Conservation (phyloP, 2,797 vertebrate genomes). For the Gallinago stenura region DNA sequence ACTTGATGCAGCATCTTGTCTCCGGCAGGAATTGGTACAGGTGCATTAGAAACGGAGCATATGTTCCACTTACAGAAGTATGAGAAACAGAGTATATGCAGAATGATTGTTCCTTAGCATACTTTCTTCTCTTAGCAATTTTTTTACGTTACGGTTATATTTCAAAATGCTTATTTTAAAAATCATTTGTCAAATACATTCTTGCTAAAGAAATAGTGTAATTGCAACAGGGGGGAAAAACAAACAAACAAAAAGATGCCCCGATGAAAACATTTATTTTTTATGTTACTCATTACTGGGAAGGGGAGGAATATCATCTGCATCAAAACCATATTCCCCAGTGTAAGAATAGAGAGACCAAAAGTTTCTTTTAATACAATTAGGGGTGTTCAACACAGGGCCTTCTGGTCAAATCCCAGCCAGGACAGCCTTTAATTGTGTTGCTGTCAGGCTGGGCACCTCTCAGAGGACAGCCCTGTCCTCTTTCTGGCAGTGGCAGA, state of each 20-base stretch:
- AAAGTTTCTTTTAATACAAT: not conserved
- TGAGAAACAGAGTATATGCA: not conserved
- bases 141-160: not conserved
- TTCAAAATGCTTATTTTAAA: not conserved
- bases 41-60: not conserved
- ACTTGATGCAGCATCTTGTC: not conserved
- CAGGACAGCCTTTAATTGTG: not conserved
- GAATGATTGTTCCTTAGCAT: not conserved
- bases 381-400: not conserved
- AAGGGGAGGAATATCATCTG: not conserved
- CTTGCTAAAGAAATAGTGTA: not conserved
- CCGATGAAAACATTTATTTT: not conserved
- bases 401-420: fast-evolving
- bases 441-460: not conserved
- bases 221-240: fast-evolving
- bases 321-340: not conserved
- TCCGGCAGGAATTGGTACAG: not conserved
- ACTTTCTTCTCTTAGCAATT: not conserved
- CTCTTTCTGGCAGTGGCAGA: not conserved
- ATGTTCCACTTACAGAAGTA: not conserved
- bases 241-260: not conserved
- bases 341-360: not conserved
- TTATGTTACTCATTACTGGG: not conserved
- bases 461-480: not conserved
- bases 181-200: not conserved